These are phyloP conservation scores for Phenganax marumi DNA, from an alignment of 92 coral and sea anemone species.

Conservation along the genomic window DNA sequence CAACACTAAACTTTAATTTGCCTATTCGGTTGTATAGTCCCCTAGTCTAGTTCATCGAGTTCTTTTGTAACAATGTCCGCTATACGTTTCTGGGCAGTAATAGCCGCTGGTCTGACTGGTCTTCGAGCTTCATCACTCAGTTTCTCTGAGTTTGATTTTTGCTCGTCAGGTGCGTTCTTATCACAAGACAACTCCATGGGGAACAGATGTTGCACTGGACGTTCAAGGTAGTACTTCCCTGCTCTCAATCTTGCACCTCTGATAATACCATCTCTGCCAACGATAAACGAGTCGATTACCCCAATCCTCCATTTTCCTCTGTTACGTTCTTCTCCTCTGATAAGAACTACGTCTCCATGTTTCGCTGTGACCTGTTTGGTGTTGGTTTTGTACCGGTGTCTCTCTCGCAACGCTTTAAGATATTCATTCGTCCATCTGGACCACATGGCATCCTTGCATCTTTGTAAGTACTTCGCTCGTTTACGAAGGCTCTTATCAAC, in stretches of 20 bases:
- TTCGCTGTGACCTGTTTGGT: neutral
- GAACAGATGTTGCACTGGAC: conserved; percentile 9
- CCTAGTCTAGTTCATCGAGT: too few relatives aligned
- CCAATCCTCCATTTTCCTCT: conserved; percentile 36
- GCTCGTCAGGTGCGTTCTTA: neutral
- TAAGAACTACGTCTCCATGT: conserved; percentile 26
- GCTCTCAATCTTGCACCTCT: conserved; percentile 21
- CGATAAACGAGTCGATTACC: conserved; percentile 13
- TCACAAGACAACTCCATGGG: conserved; percentile 10
- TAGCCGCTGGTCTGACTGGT: too few relatives aligned
- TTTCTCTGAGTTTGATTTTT: too few relatives aligned
- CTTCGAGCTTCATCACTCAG: too few relatives aligned
- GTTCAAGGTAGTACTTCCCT: conserved; percentile 2
- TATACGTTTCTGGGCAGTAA: too few relatives aligned
- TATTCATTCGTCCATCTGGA: conserved; percentile 18
- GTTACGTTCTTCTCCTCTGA: conserved; percentile 14
- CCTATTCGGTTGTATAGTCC: too few relatives aligned
- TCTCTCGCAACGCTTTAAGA: neutral
- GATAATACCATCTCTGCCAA: conserved; percentile 20
- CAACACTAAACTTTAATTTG: too few relatives aligned
- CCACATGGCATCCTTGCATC: conserved; percentile 19
- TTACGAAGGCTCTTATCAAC: neutral
- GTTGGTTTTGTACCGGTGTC: conserved; percentile 3
- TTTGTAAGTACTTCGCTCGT: conserved; percentile 6
- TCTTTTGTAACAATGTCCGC: too few relatives aligned